These are phyloP conservation scores for Drosophila parvula DNA, from an alignment of 1,140 invertebrate genomes.

Conservation along the genomic window DNA sequence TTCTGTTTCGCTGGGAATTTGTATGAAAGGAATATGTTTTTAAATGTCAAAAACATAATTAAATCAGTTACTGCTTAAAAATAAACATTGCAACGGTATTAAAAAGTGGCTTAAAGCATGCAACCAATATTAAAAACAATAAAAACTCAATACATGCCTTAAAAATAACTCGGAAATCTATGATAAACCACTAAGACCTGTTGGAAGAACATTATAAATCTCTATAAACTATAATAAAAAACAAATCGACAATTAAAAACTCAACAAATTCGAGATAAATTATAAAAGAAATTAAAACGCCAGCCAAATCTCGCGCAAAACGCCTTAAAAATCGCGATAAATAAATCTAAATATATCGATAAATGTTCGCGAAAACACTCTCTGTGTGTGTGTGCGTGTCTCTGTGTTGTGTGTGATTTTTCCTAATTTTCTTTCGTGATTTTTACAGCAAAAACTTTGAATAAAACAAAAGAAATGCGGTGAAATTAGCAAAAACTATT, in stretches of 20 bases:
- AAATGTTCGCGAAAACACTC: not conserved
- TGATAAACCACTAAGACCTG: not conserved
- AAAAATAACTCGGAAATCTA: not conserved
- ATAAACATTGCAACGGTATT: not conserved
- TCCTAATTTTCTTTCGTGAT: not conserved
- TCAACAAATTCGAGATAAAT: not conserved
- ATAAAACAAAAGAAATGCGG: slow-evolving; percentile 4
- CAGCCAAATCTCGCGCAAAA: not conserved
- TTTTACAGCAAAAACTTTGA: slow-evolving; percentile 11
- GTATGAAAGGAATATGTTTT: not conserved
- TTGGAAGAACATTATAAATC: not conserved
- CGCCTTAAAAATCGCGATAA: not conserved
- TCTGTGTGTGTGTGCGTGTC: not conserved
- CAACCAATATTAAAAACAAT: not conserved
- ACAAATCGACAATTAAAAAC: not conserved
- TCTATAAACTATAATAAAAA: no score
- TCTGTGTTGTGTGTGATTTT: slow-evolving; percentile 16
- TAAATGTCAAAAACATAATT: no score
- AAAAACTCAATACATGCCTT: not conserved
- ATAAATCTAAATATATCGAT: not conserved
- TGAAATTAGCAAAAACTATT: not conserved
- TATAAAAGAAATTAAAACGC: not conserved
- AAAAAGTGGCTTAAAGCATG: not conserved
- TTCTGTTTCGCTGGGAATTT: not conserved
- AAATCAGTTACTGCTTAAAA: not conserved